Evolutionary conservation across 2,888 invertebrate species (phyloP).

Genomic region (Lordiphosa andalusiaca): DNA sequence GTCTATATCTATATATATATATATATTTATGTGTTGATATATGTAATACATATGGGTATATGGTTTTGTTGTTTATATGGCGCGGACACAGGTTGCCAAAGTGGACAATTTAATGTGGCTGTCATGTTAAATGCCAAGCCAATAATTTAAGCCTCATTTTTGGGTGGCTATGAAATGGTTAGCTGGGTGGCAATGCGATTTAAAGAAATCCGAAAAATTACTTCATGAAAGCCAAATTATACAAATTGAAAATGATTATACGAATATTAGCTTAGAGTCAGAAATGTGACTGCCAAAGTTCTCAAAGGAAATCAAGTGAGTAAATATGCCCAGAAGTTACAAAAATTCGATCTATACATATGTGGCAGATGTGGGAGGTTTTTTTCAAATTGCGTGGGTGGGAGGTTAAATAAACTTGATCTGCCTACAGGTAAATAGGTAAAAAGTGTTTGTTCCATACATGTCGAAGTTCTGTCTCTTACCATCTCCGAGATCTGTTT

Average conservation of each 20-base stretch:
- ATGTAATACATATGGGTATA: conserved; percentile 6
- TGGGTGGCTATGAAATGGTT: conserved; percentile 49
- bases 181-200: conserved; percentile 59
- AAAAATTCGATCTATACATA: no score
- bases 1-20: conserved; percentile 26
- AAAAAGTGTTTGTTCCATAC: no score
- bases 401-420: no score
- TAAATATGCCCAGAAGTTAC: no score
- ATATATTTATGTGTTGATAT: conserved; percentile 16
- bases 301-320: no score
- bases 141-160: conserved; percentile 73
- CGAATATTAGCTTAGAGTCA: not conserved
- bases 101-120: conserved; percentile 74
- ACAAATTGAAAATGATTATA: conserved; percentile 3
- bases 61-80: conserved; percentile 40
- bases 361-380: no score
- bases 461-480: no score
- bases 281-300: not conserved
- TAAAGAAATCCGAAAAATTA: conserved; percentile 10
- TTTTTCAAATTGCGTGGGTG: no score
- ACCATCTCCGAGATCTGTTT: no score
- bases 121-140: conserved; percentile 72
- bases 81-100: conserved; percentile 70
- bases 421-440: no score
- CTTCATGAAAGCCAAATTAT: conserved; percentile 7